Percentiles rank a stretch among this genome's conserved stretches.
These are phyloP conservation scores for Elymnias hypermnestra DNA, from an alignment of 1,140 invertebrate genomes.

Conservation along the genomic window DNA sequence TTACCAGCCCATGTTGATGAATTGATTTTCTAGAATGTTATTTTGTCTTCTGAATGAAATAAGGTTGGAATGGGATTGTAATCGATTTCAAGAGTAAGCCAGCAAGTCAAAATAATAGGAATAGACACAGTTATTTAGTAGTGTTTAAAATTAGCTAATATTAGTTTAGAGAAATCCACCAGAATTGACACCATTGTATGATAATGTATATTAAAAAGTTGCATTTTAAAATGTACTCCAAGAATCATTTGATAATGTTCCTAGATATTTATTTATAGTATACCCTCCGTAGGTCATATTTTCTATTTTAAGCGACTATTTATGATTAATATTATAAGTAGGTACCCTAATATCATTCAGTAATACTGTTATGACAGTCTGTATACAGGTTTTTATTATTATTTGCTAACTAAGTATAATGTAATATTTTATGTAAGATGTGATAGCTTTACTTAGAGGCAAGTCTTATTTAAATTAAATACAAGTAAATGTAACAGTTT, in stretches of 20 bases:
- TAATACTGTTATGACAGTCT: constrained; percentile 54
- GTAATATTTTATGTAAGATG: constrained; percentile 61
- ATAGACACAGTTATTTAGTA: too few relatives aligned
- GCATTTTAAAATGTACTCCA: constrained; percentile 41
- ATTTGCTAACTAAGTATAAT: constrained; percentile 51
- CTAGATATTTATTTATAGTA: constrained; percentile 46
- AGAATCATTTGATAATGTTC: constrained; percentile 55
- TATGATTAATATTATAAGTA: constrained; percentile 48
- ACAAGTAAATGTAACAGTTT: constrained; percentile 61
- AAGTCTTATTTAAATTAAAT: constrained; percentile 67
- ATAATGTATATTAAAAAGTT: constrained; percentile 26
- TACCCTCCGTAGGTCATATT: constrained; percentile 36
- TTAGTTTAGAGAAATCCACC: too few relatives aligned
- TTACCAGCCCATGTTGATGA: too few relatives aligned
- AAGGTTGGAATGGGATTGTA: too few relatives aligned
- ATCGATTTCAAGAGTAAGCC: too few relatives aligned
- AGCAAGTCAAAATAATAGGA: too few relatives aligned
- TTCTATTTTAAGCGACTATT: constrained; percentile 48
- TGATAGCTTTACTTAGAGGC: constrained; percentile 72
- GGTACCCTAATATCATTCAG: constrained; percentile 18
- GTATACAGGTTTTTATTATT: constrained; percentile 61
- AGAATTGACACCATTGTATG: too few relatives aligned
- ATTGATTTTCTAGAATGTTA: too few relatives aligned
- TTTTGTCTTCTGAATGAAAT: too few relatives aligned
- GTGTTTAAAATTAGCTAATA: too few relatives aligned